Evolutionary conservation across 1,140 invertebrate species (phyloP).

Genomic region (Drosophila auraria): DNA sequence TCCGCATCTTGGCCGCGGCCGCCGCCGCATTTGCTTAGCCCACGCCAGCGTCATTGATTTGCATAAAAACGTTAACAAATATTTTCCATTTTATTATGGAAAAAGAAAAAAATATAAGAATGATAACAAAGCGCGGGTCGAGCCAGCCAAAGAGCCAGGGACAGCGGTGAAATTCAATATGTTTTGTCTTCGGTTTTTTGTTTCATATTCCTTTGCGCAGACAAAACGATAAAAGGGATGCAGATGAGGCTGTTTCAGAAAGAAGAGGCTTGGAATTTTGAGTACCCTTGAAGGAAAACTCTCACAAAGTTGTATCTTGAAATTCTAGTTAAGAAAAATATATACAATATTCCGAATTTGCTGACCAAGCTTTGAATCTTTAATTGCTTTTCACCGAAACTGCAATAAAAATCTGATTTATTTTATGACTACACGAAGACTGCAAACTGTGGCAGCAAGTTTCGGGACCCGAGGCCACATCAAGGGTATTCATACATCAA

Average conservation of each 20-base stretch:
- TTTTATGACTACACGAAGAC: not conserved
- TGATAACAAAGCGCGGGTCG: constrained; percentile 40
- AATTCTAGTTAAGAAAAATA: not conserved
- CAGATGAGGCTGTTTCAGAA: constrained; percentile 24
- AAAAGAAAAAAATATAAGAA: constrained; percentile 28
- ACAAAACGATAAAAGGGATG: constrained; percentile 41
- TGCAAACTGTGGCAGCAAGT: constrained; percentile 12
- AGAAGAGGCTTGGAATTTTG: not conserved
- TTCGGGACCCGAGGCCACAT: constrained; percentile 14
- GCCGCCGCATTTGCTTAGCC: constrained; percentile 32
- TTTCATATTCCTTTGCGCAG: constrained; percentile 22
- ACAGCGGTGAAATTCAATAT: constrained; percentile 70
- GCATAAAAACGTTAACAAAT: constrained; percentile 80
- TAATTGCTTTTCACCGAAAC: not conserved
- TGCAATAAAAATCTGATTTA: not conserved
- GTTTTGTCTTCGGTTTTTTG: constrained; percentile 49
- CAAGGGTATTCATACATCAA: constrained; percentile 52
- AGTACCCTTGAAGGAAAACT: constrained; percentile 5
- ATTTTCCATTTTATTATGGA: constrained; percentile 72
- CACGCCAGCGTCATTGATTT: constrained; percentile 64
- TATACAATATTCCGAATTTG: not conserved
- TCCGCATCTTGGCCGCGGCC: not conserved
- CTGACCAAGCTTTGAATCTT: no score
- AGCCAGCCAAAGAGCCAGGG: constrained; percentile 22
- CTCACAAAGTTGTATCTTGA: not conserved